Evolutionary conservation across 2,888 invertebrate genomes (phyloP).

Genomic region (Caenorhabditis drosophilae): DNA sequence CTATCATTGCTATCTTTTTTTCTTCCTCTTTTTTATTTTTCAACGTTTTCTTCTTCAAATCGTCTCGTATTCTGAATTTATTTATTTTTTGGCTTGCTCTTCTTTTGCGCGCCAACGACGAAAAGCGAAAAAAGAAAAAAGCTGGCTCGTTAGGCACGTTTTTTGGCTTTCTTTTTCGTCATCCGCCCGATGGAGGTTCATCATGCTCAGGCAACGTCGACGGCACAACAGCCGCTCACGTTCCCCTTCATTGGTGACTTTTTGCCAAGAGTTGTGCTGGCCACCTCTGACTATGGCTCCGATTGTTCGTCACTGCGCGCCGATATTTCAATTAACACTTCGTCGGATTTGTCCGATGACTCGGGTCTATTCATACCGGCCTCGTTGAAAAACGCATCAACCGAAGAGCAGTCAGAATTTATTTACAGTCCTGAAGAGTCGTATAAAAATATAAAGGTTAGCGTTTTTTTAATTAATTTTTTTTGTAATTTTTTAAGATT

Average conservation of each 20-base stretch:
- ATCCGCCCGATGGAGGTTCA: slow-evolving; percentile 55
- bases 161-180: too few species aligned
- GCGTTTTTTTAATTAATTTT: too few species aligned
- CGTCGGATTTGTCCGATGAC: slow-evolving; percentile 22
- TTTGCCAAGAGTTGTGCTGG: slow-evolving; percentile 21
- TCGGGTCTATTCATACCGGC: slow-evolving; percentile 15
- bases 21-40: neutral
- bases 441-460: too few species aligned
- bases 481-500: too few species aligned
- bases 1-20: neutral
- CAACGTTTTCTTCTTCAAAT: neutral
- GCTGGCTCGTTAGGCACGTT: slow-evolving; percentile 15
- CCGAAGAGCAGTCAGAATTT: neutral
- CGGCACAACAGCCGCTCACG: slow-evolving; percentile 11
- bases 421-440: too few species aligned
- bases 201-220: slow-evolving; percentile 28
- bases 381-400: neutral
- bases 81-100: neutral
- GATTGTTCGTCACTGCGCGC: slow-evolving; percentile 23
- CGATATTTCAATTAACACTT: slow-evolving; percentile 4
- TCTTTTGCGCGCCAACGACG: neutral
- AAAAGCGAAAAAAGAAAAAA: slow-evolving; percentile 12
- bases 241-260: slow-evolving; percentile 38
- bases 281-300: slow-evolving; percentile 31
- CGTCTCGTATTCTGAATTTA: too few species aligned